Percentiles rank a stretch among this genome's conserved stretches.
Conservation (phyloP, 2,797 vertebrate genomes). For the Danio albolineatus region DNA sequence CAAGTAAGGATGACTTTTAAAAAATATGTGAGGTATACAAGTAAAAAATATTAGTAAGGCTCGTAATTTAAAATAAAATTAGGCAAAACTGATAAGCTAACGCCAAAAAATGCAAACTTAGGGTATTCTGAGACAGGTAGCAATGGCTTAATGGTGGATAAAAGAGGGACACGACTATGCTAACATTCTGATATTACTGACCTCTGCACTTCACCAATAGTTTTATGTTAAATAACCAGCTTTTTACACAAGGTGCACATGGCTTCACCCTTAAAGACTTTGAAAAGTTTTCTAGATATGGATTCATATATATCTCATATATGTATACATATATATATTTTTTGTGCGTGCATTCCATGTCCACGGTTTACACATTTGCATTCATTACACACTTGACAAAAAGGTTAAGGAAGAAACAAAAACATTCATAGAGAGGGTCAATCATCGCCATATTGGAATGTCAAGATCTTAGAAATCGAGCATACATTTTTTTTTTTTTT, state of each 20-base stretch:
- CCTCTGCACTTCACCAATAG: slow-evolving; percentile 75
- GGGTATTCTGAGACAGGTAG: slow-evolving; percentile 78
- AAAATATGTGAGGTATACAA: slow-evolving; percentile 93
- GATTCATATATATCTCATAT: slow-evolving; percentile 71
- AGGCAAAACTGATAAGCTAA: slow-evolving; percentile 79
- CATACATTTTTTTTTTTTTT: slow-evolving; percentile 59
- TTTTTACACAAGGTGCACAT: slow-evolving; percentile 82
- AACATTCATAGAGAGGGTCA: slow-evolving; percentile 82
- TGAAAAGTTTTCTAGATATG: slow-evolving; percentile 84
- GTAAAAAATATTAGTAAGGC: slow-evolving; percentile 96
- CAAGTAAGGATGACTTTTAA: slow-evolving; percentile 70
- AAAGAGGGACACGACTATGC: slow-evolving; percentile 76
- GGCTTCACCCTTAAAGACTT: slow-evolving; percentile 84
- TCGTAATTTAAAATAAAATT: slow-evolving; percentile 83
- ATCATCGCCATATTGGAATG: slow-evolving; percentile 85
- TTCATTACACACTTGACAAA: slow-evolving; percentile 78
- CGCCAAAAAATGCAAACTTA: slow-evolving; percentile 72
- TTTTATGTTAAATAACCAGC: slow-evolving; percentile 70
- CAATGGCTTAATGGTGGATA: slow-evolving; percentile 84
- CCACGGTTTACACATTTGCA: slow-evolving; percentile 76
- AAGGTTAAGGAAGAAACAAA: slow-evolving; percentile 70
- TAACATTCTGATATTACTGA: slow-evolving; percentile 44
- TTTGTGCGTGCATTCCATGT: slow-evolving; percentile 78
- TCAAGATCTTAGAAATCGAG: slow-evolving; percentile 83
- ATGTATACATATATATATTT: slow-evolving; percentile 57